A percentile compares a stretch with the other conserved stretches of the same genome.
These are phyloP conservation scores for Magallana gigas DNA, from an alignment of 1,140 invertebrate genomes.

Conservation along the genomic window DNA sequence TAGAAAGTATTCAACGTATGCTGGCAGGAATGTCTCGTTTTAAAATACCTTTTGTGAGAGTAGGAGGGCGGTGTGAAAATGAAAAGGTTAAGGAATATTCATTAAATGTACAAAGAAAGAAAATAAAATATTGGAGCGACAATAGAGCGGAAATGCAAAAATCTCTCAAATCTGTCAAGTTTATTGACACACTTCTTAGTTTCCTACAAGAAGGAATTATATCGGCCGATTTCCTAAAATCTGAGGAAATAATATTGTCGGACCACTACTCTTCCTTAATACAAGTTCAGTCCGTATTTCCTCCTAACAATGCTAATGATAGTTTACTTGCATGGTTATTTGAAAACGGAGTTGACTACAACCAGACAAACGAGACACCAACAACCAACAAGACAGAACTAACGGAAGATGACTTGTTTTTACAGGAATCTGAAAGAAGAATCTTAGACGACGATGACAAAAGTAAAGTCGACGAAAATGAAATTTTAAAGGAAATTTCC, in stretches of 20 bases:
- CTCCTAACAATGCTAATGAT: background rate
- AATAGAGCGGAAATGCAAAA: background rate
- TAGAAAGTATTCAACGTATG: background rate
- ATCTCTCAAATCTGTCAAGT: background rate
- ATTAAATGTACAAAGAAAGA: conserved; percentile 43
- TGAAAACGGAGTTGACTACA: background rate
- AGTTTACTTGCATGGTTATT: background rate
- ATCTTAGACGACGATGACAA: background rate
- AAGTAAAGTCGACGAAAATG: background rate
- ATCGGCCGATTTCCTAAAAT: background rate
- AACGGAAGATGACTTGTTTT: background rate
- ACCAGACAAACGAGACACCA: background rate
- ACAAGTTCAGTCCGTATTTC: background rate
- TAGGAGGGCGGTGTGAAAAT: conserved; percentile 51
- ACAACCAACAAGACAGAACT: background rate
- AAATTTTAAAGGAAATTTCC: background rate
- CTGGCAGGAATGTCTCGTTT: background rate
- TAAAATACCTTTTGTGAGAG: conserved; percentile 46
- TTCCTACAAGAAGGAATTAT: background rate
- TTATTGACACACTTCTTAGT: background rate
- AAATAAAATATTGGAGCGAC: conserved; percentile 69
- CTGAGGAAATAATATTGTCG: background rate
- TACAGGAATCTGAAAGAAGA: background rate
- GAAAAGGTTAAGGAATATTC: conserved; percentile 42
- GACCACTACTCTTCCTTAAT: background rate